A percentile compares a stretch with the other conserved stretches of the same genome.
Conservation (phyloP, 2,888 invertebrate species). For the Stenodera caucasica region DNA sequence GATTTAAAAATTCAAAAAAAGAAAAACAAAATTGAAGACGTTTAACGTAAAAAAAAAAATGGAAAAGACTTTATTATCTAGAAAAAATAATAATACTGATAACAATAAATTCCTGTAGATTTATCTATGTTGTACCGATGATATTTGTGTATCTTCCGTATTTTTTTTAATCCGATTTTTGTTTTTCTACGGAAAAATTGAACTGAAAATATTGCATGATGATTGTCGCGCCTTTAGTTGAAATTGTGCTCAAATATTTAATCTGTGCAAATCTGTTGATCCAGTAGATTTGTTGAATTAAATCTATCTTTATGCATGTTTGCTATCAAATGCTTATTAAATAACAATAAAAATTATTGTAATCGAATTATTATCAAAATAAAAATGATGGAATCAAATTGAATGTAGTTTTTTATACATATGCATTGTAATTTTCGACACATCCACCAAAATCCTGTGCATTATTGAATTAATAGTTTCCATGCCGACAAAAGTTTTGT, state of each 20-base stretch:
- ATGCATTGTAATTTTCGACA: too few species aligned
- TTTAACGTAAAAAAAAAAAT: background rate
- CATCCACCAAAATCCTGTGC: background rate
- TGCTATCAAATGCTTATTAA: slow-evolving; percentile 25
- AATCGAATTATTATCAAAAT: too few species aligned
- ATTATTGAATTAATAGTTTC: slow-evolving; percentile 3
- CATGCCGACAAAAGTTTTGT: background rate
- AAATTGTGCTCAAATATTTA: slow-evolving; percentile 17
- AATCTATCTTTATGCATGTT: slow-evolving; percentile 24
- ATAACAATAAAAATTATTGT: background rate
- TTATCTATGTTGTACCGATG: background rate
- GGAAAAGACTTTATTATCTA: background rate
- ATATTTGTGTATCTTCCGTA: slow-evolving; percentile 1
- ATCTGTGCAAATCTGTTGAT: slow-evolving; percentile 15
- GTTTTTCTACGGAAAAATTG: background rate
- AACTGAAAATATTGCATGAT: background rate
- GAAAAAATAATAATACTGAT: background rate
- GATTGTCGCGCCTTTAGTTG: background rate
- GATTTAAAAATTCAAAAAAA: too few species aligned
- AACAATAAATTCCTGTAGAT: slow-evolving; percentile 2
- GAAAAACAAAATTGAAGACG: background rate
- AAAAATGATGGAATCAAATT: too few species aligned
- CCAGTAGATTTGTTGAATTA: slow-evolving; percentile 21
- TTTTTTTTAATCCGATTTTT: background rate
- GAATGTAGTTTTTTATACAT: too few species aligned